These are phyloP conservation scores for Bombycilla garrulus DNA, from an alignment of 2,113 vertebrate species.

Conservation along the genomic window DNA sequence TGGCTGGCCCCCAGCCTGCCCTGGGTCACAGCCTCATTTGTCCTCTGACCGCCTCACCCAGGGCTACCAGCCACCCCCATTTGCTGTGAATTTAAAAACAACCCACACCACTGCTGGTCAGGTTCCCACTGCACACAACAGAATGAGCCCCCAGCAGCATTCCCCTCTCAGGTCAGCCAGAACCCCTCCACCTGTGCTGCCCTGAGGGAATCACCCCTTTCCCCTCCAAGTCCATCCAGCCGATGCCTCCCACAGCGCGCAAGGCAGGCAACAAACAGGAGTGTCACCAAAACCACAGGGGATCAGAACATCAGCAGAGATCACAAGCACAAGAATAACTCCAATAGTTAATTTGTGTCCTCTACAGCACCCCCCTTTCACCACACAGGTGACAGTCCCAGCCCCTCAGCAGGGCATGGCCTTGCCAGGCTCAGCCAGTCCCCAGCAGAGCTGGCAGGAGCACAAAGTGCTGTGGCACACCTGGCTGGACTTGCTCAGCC, in stretches of 20 bases:
- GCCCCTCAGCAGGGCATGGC: background rate
- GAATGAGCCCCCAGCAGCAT: background rate
- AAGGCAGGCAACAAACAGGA: background rate
- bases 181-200: background rate
- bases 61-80: background rate
- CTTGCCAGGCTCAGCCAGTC: background rate
- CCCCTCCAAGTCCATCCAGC: background rate
- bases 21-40: background rate
- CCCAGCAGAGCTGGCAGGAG: background rate
- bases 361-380: background rate
- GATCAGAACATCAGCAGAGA: background rate
- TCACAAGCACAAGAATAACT: background rate
- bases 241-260: background rate
- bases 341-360: background rate
- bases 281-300: background rate
- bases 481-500: background rate
- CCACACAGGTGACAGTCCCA: background rate
- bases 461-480: background rate
- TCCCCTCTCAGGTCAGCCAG: background rate
- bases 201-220: background rate
- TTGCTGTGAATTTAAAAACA: background rate
- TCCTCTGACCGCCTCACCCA: background rate
- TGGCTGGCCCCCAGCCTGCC: background rate
- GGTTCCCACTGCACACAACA: background rate
- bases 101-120: fast-evolving